phyloP scores from a whole-genome alignment of 2,113 vertebrate genomes.

The Siniperca knerii region DNA sequence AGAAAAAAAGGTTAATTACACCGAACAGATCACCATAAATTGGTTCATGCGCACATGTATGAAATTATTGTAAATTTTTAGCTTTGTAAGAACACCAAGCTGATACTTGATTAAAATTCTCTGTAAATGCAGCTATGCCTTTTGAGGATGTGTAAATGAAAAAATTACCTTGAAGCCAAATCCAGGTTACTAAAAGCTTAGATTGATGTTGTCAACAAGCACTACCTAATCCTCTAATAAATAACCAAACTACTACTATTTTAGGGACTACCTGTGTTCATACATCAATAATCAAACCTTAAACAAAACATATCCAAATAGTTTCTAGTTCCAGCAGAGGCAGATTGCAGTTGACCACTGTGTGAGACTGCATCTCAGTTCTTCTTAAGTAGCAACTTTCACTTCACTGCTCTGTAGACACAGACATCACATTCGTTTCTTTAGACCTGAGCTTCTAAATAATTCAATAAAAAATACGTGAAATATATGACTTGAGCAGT shows the following conservation, averaged over 20 bases:
- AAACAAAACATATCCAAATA: neutral
- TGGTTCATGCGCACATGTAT: constrained; percentile 7
- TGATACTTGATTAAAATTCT: constrained; percentile 41
- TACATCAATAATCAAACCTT: neutral
- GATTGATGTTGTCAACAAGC: constrained; percentile 21
- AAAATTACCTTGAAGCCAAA: constrained; percentile 60
- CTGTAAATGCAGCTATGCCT: constrained; percentile 49
- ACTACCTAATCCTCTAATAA: constrained; percentile 4
- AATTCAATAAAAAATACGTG: neutral
- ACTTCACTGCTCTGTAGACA: neutral
- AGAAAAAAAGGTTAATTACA: constrained; percentile 57
- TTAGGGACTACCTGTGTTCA: neutral
- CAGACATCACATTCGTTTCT: neutral
- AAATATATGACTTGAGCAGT: neutral
- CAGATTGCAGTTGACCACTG: neutral
- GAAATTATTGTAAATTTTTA: constrained; percentile 33
- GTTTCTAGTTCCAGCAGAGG: neutral
- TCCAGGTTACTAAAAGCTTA: constrained; percentile 44
- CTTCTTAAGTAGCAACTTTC: neutral
- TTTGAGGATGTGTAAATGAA: constrained; percentile 56
- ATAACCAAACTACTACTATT: constrained; percentile 9
- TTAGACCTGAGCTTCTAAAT: neutral
- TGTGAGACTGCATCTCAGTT: neutral
- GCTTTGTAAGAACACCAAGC: constrained; percentile 20
- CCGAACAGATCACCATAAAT: constrained; percentile 44